Evolutionary conservation across 1,140 invertebrate genomes (phyloP).

Genomic region (Formica exsecta): DNA sequence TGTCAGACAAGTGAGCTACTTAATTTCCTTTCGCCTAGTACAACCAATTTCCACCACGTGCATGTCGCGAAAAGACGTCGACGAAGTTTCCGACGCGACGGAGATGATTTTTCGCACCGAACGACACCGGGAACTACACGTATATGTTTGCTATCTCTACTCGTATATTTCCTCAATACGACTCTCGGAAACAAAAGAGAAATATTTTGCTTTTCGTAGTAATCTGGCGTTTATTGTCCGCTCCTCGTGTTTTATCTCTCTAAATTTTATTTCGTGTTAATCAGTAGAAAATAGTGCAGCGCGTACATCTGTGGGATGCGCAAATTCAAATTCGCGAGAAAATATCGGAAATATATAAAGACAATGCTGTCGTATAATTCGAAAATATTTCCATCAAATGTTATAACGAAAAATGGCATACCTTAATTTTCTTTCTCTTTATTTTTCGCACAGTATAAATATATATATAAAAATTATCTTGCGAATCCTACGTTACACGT

Average conservation of each 20-base stretch:
- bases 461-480: neutral
- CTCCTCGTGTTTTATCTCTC: neutral
- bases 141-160: neutral
- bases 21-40: conserved; percentile 44
- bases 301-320: conserved; percentile 37
- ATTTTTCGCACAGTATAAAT: neutral
- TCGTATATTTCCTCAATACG: neutral
- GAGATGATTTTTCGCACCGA: conserved; percentile 17
- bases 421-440: neutral
- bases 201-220: conserved; percentile 3
- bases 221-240: conserved; percentile 11
- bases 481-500: conserved; percentile 30
- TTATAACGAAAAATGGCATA: neutral
- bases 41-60: conserved; percentile 26
- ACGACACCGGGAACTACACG: neutral
- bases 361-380: neutral
- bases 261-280: conserved; percentile 18
- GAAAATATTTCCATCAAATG: neutral
- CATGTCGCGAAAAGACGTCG: conserved; percentile 45
- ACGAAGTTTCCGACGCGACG: conserved; percentile 41
- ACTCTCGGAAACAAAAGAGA: conserved; percentile 21
- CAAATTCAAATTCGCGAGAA: neutral
- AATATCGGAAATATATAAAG: neutral
- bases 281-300: conserved; percentile 38
- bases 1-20: conserved; percentile 88